A percentile compares a stretch with the other conserved stretches of the same genome.
phyloP scores from a whole-genome alignment of 2,797 vertebrate species.

The Clarias laeviceps region DNA sequence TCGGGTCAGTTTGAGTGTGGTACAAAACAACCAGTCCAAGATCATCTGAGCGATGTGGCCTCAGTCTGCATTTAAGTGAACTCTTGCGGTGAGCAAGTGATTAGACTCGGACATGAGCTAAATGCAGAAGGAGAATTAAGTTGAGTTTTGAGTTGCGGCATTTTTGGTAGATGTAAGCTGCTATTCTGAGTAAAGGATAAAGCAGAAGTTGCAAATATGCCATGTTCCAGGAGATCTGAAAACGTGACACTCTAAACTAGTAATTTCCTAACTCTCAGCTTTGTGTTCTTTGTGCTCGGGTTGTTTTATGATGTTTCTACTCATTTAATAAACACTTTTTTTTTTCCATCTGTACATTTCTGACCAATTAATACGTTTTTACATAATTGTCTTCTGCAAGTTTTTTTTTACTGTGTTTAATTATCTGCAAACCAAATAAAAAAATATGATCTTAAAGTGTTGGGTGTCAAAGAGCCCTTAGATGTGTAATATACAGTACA shows the following conservation, averaged over 20 bases:
- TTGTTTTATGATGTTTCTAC: not conserved
- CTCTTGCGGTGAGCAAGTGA: not conserved
- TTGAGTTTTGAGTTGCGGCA: not conserved
- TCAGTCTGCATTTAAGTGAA: not conserved
- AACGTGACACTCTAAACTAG: not conserved
- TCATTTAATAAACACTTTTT: not conserved
- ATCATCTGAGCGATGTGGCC: not conserved
- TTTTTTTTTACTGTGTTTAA: not conserved
- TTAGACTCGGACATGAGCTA: not conserved
- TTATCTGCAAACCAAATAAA: not conserved
- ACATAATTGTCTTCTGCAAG: not conserved
- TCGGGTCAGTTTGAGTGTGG: not conserved
- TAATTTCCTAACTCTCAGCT: no score
- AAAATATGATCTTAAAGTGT: not conserved
- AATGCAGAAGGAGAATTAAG: not conserved
- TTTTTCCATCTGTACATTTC: not conserved
- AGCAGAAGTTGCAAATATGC: not conserved
- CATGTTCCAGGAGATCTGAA: not conserved
- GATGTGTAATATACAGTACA: not conserved
- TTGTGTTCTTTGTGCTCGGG: not conserved
- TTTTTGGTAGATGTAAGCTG: not conserved
- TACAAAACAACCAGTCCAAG: not conserved
- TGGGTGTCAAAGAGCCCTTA: not conserved
- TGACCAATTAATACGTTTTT: not conserved
- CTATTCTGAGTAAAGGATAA: not conserved